Evolutionary conservation across 2,797 vertebrate species (phyloP).

Genomic region (Phataginus tetradactyla): DNA sequence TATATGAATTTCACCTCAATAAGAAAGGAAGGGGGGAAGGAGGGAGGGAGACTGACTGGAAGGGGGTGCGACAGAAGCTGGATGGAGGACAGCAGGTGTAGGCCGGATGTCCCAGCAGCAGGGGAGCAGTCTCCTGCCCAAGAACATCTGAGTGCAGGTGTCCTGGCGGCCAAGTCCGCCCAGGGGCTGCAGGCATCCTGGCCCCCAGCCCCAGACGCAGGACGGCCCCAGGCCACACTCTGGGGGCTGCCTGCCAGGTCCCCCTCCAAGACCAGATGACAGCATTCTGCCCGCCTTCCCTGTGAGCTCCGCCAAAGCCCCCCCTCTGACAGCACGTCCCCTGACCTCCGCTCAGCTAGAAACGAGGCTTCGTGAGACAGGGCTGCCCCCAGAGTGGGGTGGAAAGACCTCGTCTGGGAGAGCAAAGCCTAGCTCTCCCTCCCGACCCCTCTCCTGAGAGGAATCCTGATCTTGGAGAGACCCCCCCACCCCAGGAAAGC

Average conservation of each 20-base stretch:
- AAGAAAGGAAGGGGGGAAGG: not conserved
- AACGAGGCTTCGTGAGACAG: not conserved
- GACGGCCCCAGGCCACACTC: not conserved
- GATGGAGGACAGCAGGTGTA: no score
- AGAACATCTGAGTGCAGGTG: not conserved
- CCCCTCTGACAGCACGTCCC: not conserved
- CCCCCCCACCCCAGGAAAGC: not conserved
- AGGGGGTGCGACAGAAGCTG: rapidly evolving
- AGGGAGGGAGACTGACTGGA: not conserved
- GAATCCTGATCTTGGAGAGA: not conserved
- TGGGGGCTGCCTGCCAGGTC: not conserved
- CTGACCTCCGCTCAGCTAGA: not conserved
- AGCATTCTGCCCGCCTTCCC: not conserved
- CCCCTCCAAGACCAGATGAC: not conserved
- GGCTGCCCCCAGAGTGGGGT: rapidly evolving
- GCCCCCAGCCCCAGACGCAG: not conserved
- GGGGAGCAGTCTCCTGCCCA: not conserved
- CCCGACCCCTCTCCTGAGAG: not conserved
- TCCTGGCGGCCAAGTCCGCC: rapidly evolving
- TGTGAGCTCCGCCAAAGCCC: not conserved
- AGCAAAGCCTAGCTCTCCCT: not conserved
- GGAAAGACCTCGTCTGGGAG: not conserved
- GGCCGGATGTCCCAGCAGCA: not conserved
- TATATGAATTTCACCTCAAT: no score
- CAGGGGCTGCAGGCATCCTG: not conserved